Conservation (phyloP, 1,140 invertebrate species). For the Drosophila busckii region DNA sequence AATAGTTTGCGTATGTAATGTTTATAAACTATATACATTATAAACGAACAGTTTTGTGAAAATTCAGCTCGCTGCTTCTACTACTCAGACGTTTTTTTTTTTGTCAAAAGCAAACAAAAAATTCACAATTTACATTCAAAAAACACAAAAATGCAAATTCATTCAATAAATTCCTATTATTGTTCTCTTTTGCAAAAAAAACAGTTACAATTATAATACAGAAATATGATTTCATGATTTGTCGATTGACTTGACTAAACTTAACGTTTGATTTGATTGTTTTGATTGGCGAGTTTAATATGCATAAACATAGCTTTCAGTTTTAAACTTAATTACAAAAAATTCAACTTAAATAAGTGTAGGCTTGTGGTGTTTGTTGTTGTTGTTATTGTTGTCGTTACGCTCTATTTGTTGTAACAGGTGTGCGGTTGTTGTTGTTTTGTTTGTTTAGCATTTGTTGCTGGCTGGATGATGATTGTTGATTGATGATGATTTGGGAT, state of each 20-base stretch:
- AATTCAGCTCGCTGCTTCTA: too few species aligned
- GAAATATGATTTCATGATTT: background rate
- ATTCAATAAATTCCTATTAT: too few species aligned
- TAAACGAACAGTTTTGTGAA: background rate
- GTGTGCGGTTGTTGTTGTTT: slow-evolving; percentile 11
- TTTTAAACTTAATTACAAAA: too few species aligned
- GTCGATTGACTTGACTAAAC: too few species aligned
- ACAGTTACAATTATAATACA: slow-evolving; percentile 2
- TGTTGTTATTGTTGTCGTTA: background rate
- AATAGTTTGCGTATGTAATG: background rate
- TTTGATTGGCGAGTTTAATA: background rate
- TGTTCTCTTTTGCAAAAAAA: background rate
- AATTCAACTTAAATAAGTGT: background rate
- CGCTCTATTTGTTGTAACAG: slow-evolving; percentile 1
- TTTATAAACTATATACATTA: background rate
- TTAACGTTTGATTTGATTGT: background rate
- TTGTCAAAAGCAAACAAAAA: background rate
- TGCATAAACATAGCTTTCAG: too few species aligned
- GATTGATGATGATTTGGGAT: slow-evolving; percentile 24
- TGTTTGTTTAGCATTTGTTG: slow-evolving; percentile 12
- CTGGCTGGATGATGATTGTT: slow-evolving; percentile 1
- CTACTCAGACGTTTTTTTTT: too few species aligned
- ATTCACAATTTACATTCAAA: background rate
- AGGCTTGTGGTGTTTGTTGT: background rate
- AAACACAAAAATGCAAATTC: too few species aligned